Conservation (phyloP, 1,140 invertebrate genomes). For the Elysia chlorotica region DNA sequence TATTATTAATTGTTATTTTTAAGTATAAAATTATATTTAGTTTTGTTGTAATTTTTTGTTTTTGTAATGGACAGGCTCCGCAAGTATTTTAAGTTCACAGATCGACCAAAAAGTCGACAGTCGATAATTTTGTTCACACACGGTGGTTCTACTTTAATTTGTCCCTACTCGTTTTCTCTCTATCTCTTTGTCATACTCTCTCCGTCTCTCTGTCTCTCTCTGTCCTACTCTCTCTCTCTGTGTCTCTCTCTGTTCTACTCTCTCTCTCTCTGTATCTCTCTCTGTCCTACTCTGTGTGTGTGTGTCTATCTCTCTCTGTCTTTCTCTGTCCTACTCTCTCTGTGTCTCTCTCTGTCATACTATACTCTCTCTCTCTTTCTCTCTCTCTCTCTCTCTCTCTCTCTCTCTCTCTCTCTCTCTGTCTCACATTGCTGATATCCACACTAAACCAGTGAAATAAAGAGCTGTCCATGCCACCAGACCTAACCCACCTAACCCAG, state of each 20-base stretch:
- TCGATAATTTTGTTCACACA: too few relatives aligned
- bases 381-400: not conserved
- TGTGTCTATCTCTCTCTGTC: conserved; percentile 8
- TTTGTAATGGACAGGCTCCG: too few relatives aligned
- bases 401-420: not conserved
- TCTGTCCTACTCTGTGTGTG: not conserved
- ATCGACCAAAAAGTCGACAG: too few relatives aligned
- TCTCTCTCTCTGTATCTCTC: conserved; percentile 5
- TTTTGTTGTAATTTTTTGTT: too few relatives aligned
- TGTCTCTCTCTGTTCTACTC: conserved; percentile 4
- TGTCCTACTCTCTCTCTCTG: conserved; percentile 11
- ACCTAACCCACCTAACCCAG: too few relatives aligned
- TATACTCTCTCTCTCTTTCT: not conserved
- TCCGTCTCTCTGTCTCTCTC: conserved; percentile 7
- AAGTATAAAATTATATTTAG: too few relatives aligned
- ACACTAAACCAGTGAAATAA: not conserved
- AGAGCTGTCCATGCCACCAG: not conserved
- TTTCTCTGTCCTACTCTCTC: conserved; percentile 3
- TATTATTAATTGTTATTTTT: too few relatives aligned
- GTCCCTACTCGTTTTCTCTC: conserved; percentile 11
- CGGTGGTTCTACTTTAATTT: too few relatives aligned
- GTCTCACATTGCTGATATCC: not conserved
- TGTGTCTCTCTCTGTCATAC: not conserved
- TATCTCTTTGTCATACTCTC: conserved; percentile 2
- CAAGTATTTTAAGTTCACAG: too few relatives aligned